These are phyloP conservation scores for Suncus etruscus DNA, from an alignment of 2,113 vertebrate species.

Conservation along the genomic window DNA sequence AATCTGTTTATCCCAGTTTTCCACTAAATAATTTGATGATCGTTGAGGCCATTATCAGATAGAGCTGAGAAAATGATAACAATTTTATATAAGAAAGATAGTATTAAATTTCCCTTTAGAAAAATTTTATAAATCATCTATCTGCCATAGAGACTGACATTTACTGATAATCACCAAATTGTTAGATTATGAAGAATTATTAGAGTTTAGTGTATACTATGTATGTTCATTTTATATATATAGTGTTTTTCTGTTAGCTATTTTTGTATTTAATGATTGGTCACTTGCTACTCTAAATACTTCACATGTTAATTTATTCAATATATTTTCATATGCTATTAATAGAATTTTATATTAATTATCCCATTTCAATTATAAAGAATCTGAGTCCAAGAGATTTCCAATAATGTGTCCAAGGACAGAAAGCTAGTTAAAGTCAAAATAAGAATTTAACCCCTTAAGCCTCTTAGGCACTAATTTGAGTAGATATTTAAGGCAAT, in stretches of 20 bases:
- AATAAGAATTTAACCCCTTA: background rate
- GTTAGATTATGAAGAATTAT: background rate
- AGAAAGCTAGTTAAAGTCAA: background rate
- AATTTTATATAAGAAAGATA: background rate
- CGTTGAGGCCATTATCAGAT: background rate
- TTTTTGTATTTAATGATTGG: background rate
- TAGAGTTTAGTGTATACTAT: background rate
- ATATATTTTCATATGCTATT: too few relatives aligned
- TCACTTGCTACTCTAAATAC: background rate
- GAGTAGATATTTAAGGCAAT: too few relatives aligned
- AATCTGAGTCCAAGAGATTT: too few relatives aligned
- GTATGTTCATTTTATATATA: background rate
- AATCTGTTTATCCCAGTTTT: background rate
- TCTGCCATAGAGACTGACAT: background rate
- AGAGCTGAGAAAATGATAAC: background rate
- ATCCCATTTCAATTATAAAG: too few relatives aligned
- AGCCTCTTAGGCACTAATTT: background rate
- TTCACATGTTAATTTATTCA: background rate
- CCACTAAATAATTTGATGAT: background rate
- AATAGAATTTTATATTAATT: too few relatives aligned
- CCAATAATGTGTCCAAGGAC: background rate
- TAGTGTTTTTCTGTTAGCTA: background rate
- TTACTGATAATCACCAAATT: background rate
- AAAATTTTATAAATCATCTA: background rate
- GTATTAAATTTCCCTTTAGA: background rate